phyloP scores from a whole-genome alignment of 2,113 vertebrate species.

The Peromyscus maniculatus region DNA sequence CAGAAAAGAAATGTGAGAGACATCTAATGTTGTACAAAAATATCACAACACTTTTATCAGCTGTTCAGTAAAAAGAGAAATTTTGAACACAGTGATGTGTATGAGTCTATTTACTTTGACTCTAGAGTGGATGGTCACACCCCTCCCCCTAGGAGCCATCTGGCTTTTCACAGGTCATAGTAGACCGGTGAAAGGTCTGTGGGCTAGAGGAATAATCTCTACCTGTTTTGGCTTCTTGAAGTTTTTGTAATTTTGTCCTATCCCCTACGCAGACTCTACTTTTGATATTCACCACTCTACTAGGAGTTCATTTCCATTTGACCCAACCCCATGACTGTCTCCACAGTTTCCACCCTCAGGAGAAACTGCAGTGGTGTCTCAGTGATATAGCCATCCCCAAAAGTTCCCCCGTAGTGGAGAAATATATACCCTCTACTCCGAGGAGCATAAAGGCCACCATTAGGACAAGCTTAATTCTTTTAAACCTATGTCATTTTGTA shows the following conservation, averaged over 20 bases:
- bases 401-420: not conserved
- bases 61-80: not conserved
- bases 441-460: not conserved
- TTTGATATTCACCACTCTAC: not conserved
- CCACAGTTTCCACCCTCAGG: not conserved
- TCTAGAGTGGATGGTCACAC: not conserved
- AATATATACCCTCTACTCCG: not conserved
- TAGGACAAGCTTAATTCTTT: not conserved
- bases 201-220: not conserved
- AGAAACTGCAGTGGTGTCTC: not conserved
- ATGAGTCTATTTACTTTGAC: not conserved
- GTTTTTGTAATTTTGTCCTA: not conserved
- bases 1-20: not conserved
- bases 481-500: not conserved
- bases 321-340: too few relatives aligned
- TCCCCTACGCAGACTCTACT: not conserved
- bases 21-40: not conserved
- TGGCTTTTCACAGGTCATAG: not conserved
- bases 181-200: not conserved
- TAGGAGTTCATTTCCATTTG: not conserved
- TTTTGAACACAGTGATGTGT: not conserved
- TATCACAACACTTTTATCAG: not conserved
- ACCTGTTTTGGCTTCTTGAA: not conserved
- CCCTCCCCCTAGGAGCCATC: too few relatives aligned
- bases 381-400: too few relatives aligned